These are phyloP conservation scores for Myotis daubentonii DNA, from an alignment of 2,797 vertebrate genomes.

Conservation along the genomic window DNA sequence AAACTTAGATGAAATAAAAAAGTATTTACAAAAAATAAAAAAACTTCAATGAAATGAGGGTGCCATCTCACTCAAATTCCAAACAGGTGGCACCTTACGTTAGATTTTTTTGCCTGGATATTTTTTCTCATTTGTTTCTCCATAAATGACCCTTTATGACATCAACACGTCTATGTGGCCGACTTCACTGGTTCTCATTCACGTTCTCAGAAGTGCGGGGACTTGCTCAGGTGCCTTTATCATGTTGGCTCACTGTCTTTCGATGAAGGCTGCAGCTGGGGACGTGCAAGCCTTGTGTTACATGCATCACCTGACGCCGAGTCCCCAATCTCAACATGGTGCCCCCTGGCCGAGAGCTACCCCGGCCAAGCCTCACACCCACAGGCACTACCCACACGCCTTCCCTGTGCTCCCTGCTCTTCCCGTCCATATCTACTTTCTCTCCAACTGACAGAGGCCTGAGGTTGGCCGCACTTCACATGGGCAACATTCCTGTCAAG, in stretches of 20 bases:
- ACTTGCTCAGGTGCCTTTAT: fast-evolving
- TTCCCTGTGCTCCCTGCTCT: background rate
- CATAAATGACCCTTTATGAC: background rate
- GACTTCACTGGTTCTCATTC: background rate
- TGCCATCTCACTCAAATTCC: background rate
- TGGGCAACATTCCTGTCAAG: fast-evolving
- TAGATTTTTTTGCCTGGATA: background rate
- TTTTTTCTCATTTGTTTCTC: background rate
- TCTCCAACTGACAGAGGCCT: too few relatives aligned
- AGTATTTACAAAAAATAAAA: background rate
- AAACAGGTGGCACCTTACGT: background rate
- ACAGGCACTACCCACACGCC: fast-evolving
- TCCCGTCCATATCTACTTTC: too few relatives aligned
- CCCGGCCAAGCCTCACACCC: fast-evolving
- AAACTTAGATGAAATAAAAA: background rate
- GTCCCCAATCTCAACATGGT: fast-evolving
- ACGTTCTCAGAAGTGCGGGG: background rate
- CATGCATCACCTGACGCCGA: fast-evolving
- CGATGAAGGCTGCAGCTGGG: fast-evolving
- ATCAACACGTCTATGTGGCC: background rate
- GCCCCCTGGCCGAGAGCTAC: fast-evolving
- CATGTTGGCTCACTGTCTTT: fast-evolving
- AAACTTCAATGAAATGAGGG: background rate
- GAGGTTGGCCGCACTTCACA: background rate
- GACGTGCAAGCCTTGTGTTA: fast-evolving